These are phyloP conservation scores for Paedocypris sp. DNA, from an alignment of 2,113 vertebrate genomes.

Conservation along the genomic window DNA sequence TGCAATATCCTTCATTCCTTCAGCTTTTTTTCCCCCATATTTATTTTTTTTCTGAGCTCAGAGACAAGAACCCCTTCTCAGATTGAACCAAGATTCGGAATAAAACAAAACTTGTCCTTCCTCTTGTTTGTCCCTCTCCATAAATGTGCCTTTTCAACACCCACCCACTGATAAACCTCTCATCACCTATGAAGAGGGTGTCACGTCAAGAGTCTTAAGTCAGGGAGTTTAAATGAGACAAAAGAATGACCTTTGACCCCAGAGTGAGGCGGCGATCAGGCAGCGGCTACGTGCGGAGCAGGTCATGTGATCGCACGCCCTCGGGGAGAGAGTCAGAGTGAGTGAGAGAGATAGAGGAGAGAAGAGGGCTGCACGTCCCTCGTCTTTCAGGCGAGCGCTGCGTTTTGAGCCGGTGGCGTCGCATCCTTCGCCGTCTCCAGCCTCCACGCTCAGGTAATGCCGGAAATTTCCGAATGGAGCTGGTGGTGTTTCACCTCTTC, in stretches of 20 bases:
- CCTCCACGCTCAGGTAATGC: conserved; percentile 76
- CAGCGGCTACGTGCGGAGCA: conserved; percentile 68
- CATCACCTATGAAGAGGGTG: conserved; percentile 10
- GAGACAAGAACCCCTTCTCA: conserved; percentile 28
- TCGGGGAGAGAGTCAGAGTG: conserved; percentile 46
- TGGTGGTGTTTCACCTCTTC: conserved; percentile 44
- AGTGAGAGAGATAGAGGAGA: conserved; percentile 29
- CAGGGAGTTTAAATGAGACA: conserved; percentile 20
- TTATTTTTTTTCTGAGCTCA: conserved; percentile 1
- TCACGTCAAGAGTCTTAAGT: conserved; percentile 19
- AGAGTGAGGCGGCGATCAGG: conserved; percentile 60
- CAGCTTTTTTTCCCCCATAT: conserved; percentile 1
- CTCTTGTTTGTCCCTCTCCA: conserved; percentile 16
- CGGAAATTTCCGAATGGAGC: conserved; percentile 55
- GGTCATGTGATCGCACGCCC: conserved; percentile 71
- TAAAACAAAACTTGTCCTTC: conserved; percentile 38
- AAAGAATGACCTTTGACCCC: conserved; percentile 23
- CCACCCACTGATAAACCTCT: conserved; percentile 1
- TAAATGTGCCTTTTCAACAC: conserved; percentile 47
- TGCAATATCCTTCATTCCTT: conserved; percentile 26
- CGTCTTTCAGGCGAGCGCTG: conserved; percentile 57
- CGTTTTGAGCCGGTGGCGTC: conserved; percentile 46
- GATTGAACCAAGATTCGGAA: conserved; percentile 40
- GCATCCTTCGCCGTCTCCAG: conserved; percentile 60
- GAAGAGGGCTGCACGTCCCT: conserved; percentile 71